These are phyloP conservation scores for Okapia johnstoni DNA, from an alignment of 2,113 vertebrate genomes.

Conservation along the genomic window DNA sequence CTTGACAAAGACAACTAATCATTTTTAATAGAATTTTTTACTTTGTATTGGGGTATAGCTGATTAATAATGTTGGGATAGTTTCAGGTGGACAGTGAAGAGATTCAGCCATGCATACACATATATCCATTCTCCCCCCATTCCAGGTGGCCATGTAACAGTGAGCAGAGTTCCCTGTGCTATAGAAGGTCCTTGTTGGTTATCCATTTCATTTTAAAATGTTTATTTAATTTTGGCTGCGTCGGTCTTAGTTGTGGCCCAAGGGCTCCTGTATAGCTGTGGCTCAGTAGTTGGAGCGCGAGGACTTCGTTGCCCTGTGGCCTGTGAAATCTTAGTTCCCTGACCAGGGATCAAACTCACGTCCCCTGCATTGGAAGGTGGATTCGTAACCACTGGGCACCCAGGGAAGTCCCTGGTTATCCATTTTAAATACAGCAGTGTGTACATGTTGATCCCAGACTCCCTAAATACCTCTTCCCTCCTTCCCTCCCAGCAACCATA, in stretches of 20 bases:
- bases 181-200: background rate
- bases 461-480: background rate
- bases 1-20: background rate
- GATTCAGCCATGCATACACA: rapidly evolving
- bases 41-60: background rate
- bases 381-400: background rate
- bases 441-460: background rate
- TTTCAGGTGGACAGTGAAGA: background rate
- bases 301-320: background rate
- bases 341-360: background rate
- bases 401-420: background rate
- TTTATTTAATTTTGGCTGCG: background rate
- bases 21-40: background rate
- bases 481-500: background rate
- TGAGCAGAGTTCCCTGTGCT: background rate
- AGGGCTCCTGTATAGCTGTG: background rate
- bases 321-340: background rate
- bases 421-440: background rate
- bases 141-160: background rate
- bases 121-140: background rate
- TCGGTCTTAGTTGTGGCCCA: background rate
- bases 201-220: background rate
- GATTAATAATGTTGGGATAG: rapidly evolving
- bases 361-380: background rate
- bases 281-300: rapidly evolving